These are phyloP conservation scores for Pelusios castaneus DNA, from an alignment of 2,113 vertebrate species.

Conservation along the genomic window DNA sequence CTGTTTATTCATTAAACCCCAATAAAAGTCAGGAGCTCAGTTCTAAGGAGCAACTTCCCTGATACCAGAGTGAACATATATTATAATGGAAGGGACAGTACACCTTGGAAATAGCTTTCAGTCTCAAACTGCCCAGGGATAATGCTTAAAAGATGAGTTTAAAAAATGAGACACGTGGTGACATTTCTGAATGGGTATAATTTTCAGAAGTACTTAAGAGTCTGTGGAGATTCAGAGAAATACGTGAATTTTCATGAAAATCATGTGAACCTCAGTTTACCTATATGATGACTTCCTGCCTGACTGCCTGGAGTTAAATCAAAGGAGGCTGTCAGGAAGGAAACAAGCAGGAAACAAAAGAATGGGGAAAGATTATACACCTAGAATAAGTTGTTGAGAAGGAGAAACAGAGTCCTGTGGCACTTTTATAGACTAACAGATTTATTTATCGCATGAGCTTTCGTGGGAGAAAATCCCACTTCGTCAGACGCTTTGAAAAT, in stretches of 20 bases:
- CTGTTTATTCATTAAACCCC: background rate
- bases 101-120: conserved; percentile 19
- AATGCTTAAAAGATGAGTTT: background rate
- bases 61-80: background rate
- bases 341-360: background rate
- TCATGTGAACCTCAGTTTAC: background rate
- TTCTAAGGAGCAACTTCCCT: background rate
- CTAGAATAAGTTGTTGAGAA: background rate
- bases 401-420: too few relatives aligned
- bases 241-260: background rate
- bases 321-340: background rate
- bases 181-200: background rate
- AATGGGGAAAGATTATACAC: background rate
- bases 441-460: too few relatives aligned
- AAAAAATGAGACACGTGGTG: background rate
- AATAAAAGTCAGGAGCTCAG: background rate
- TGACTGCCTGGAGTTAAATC: background rate
- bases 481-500: too few relatives aligned
- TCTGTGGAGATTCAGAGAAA: background rate
- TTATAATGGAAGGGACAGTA: background rate
- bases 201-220: background rate
- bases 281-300: background rate
- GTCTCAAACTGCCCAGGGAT: background rate
- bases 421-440: too few relatives aligned
- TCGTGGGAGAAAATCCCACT: too few relatives aligned